These are phyloP conservation scores for Bolborhynchus lineola DNA, from an alignment of 2,113 vertebrate species.

Conservation along the genomic window DNA sequence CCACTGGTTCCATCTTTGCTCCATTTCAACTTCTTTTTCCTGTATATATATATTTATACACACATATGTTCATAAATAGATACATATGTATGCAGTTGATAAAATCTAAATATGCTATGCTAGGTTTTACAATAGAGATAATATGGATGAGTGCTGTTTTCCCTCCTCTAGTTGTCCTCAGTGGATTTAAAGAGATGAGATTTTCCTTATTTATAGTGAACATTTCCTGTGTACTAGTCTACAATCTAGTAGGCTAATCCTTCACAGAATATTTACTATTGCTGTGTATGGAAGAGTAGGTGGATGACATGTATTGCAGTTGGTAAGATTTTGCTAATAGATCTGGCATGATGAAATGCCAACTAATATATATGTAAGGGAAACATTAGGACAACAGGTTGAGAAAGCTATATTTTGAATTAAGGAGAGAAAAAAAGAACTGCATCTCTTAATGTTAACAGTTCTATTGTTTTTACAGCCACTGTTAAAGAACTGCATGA, in stretches of 20 bases:
- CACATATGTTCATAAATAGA: no score
- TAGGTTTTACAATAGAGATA: background rate
- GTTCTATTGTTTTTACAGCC: background rate
- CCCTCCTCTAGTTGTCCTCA: background rate
- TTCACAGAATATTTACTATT: background rate
- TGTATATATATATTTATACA: rapidly evolving
- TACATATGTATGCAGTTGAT: background rate
- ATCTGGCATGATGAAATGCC: background rate
- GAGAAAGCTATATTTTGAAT: background rate
- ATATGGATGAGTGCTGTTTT: background rate
- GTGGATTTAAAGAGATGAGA: background rate
- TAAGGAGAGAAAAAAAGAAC: background rate
- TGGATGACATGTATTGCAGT: background rate
- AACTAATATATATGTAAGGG: background rate
- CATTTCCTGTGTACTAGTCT: background rate
- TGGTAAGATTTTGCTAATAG: background rate
- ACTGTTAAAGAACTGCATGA: background rate
- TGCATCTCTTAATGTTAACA: background rate
- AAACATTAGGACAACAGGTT: background rate
- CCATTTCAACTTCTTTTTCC: background rate
- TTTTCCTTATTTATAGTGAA: background rate
- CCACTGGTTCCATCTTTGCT: background rate
- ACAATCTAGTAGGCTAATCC: background rate
- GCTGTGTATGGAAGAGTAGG: background rate
- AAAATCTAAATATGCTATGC: background rate